Evolutionary conservation across 2,797 vertebrate genomes (phyloP), one percentile per base, ranked within the genome.

Genomic region (Crocidura indochinensis): DNA sequence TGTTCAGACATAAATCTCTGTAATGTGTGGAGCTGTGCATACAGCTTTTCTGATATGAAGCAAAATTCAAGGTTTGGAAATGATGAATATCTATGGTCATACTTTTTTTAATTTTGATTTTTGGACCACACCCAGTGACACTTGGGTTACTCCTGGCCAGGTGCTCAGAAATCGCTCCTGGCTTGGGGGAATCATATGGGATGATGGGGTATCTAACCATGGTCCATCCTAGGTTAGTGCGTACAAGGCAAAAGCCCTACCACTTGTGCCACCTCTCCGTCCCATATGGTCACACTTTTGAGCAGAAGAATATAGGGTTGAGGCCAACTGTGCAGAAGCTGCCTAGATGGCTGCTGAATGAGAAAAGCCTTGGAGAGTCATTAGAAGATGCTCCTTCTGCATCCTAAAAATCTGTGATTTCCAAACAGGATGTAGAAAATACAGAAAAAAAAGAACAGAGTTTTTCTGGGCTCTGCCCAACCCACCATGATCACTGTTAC

Each of bases 331-430:
- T 38, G 46, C 77, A 53, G 31, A 79, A 12, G 51, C 67, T 72
- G 79, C 60, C 24, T 65, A 2, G 10, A n/a, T n/a, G 17, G 9
- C 1, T 6, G 4, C 17, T 49, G 10, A 44, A 0, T n/a, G 31
- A 75, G 62, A 29, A 38, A 53, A 72, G 76, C 74, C 65, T 60
- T 31, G 9, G 51, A 65, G 73, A 95, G 44, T 84, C 84, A 78
- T 78, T 24, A 88, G 49, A 60, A 46, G 31, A 53, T 24, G 31
- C 60, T 60, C 64, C 78, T 46, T 20, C 56, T 60, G 56, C 19
- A 60, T 7, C 53, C 53, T 47, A 31, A 83, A 77, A 47, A 60
- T n/a, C 0, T 4, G 1, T 10, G 64, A 51, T 38, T 88, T 78
- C 38, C 11, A 17, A n/a, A 38, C 11, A 3, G 49, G n/a, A 56